A percentile compares a stretch with the other conserved stretches of the same genome.
These are phyloP conservation scores for Syngnathus typhle DNA, from an alignment of 2,113 vertebrate genomes.

Conservation along the genomic window DNA sequence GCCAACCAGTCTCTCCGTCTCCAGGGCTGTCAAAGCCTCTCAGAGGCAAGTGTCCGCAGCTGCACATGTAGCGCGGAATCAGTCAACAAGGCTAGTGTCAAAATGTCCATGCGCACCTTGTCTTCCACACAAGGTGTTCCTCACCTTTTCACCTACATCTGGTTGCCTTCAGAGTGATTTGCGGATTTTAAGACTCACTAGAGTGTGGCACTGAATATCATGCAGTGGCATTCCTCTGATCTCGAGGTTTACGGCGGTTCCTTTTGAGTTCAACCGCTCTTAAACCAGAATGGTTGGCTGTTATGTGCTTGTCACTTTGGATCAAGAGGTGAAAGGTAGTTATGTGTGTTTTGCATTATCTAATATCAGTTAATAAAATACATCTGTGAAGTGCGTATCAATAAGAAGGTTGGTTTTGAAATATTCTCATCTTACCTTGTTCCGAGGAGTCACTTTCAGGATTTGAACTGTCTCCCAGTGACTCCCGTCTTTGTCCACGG, in stretches of 20 bases:
- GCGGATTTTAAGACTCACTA: constrained; percentile 22
- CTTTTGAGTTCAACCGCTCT: neutral
- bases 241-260: neutral
- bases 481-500: constrained; percentile 40
- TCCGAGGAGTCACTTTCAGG: constrained; percentile 69
- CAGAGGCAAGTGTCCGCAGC: constrained; percentile 60
- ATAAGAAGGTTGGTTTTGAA: neutral
- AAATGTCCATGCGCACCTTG: constrained; percentile 40
- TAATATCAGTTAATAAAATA: too few relatives aligned
- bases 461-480: constrained; percentile 58
- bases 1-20: constrained; percentile 32
- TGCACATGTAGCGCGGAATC: constrained; percentile 36
- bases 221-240: neutral
- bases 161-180: constrained; percentile 32
- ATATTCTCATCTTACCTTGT: constrained; percentile 46
- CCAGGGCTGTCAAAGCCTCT: constrained; percentile 38
- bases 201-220: neutral
- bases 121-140: neutral
- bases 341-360: neutral
- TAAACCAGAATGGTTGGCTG: neutral
- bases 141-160: constrained; percentile 22
- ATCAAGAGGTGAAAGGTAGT: neutral
- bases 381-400: too few relatives aligned
- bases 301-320: neutral
- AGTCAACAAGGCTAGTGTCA: constrained; percentile 41